phyloP scores from a whole-genome alignment of 2,888 invertebrate species.

The Chrysolina haemoptera region DNA sequence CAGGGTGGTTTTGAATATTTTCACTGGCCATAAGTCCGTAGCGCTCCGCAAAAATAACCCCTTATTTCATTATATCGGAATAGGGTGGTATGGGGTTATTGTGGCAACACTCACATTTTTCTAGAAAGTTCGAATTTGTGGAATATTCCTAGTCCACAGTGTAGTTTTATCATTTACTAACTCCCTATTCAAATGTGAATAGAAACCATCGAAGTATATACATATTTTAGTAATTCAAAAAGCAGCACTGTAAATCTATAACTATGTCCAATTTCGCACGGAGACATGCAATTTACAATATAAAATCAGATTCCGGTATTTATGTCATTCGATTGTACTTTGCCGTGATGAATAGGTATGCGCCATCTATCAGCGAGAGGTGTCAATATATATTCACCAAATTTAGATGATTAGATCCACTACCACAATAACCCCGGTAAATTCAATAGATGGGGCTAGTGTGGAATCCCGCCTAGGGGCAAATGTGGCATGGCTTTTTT shows the following conservation, averaged over 20 bases:
- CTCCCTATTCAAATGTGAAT: constrained; percentile 9
- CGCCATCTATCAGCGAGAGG: constrained; percentile 13
- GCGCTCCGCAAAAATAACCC: too few species aligned
- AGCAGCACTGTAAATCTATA: neutral
- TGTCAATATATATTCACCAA: constrained; percentile 7
- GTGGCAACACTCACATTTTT: neutral
- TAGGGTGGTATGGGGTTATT: neutral
- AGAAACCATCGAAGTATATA: constrained; percentile 19
- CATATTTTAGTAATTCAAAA: constrained; percentile 19
- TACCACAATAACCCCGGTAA: constrained; percentile 9
- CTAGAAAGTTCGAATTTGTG: neutral
- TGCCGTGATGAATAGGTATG: constrained; percentile 4
- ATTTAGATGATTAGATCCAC: constrained; percentile 5
- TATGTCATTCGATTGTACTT: neutral
- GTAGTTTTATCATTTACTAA: constrained; percentile 11
- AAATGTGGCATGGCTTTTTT: constrained; percentile 6
- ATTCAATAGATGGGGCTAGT: neutral
- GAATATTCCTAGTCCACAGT: constrained; percentile 11
- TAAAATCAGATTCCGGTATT: constrained; percentile 10
- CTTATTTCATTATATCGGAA: too few species aligned
- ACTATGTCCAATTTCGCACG: constrained; percentile 7
- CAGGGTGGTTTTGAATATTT: too few species aligned
- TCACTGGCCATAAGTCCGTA: too few species aligned
- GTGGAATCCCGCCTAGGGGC: neutral
- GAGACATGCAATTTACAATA: constrained; percentile 12